Evolutionary conservation across 2,113 vertebrate genomes (phyloP).

Genomic region (Scomber colias): DNA sequence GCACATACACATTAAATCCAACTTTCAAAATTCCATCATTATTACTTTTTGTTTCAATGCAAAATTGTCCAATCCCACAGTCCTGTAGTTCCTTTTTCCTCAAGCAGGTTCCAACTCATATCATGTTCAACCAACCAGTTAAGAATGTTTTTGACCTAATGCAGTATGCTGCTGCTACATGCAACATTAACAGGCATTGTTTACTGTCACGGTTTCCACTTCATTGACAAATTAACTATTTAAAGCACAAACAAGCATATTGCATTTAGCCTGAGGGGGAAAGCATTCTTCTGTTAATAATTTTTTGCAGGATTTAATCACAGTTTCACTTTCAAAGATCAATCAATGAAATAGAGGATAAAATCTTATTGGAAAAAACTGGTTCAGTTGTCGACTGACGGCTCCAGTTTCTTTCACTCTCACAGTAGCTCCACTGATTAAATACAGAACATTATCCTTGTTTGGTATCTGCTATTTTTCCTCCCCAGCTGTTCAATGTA

Average conservation of each 20-base stretch:
- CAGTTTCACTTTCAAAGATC: not conserved
- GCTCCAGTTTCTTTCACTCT: not conserved
- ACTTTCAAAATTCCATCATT: not conserved
- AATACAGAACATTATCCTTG: not conserved
- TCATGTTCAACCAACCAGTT: constrained; percentile 1
- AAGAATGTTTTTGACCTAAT: not conserved
- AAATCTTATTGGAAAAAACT: not conserved
- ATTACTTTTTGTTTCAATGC: not conserved
- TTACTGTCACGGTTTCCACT: constrained; percentile 34
- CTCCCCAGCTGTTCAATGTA: not conserved
- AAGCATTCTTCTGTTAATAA: constrained; percentile 23
- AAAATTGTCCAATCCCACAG: not conserved
- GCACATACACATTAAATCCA: constrained; percentile 20
- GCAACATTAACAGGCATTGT: not conserved
- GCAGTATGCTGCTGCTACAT: not conserved
- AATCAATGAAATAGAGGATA: not conserved
- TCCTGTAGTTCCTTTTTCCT: not conserved
- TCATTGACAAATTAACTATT: constrained; percentile 18
- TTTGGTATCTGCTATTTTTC: constrained; percentile 6
- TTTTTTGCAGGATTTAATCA: constrained; percentile 4
- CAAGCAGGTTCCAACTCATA: not conserved
- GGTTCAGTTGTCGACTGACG: not conserved
- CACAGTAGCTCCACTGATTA: not conserved
- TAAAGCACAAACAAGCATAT: constrained; percentile 13
- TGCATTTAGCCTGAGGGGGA: constrained; percentile 1